phyloP scores from a whole-genome alignment of 2,797 vertebrate species.

The Tadarida brasiliensis region DNA sequence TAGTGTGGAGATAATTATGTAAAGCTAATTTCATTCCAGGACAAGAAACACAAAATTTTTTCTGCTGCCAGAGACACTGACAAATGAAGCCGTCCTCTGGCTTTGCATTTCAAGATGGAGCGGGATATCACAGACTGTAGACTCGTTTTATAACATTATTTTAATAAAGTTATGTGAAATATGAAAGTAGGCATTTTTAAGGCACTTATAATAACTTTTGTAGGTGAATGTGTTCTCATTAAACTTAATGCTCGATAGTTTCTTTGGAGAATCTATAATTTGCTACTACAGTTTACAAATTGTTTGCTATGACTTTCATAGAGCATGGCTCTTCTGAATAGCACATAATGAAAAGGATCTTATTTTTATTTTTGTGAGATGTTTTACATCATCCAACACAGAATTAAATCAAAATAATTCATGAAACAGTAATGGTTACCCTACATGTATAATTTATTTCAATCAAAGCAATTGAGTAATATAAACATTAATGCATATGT shows the following conservation, averaged over 20 bases:
- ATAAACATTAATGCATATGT: neutral
- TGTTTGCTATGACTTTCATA: neutral
- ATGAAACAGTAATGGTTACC: neutral
- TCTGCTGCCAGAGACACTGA: neutral
- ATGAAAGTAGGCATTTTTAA: neutral
- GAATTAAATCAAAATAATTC: slow-evolving; percentile 21
- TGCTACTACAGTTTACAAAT: neutral
- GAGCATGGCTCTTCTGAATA: neutral
- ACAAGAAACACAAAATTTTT: neutral
- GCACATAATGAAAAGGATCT: neutral
- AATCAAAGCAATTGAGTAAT: neutral
- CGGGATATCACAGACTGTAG: neutral
- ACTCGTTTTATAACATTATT: neutral
- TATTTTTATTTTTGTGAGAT: neutral
- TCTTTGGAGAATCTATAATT: neutral
- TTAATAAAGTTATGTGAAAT: neutral
- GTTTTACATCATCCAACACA: neutral
- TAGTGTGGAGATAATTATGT: neutral
- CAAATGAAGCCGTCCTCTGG: neutral
- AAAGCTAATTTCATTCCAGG: slow-evolving; percentile 24
- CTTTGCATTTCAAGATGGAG: neutral
- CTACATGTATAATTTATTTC: neutral
- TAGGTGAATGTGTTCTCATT: neutral
- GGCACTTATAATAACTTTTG: neutral
- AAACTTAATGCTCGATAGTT: neutral